A percentile compares a stretch with the other conserved stretches of the same genome.
These are phyloP conservation scores for Macroteleia sp. DNA, from an alignment of 2,888 invertebrate genomes.

Conservation along the genomic window DNA sequence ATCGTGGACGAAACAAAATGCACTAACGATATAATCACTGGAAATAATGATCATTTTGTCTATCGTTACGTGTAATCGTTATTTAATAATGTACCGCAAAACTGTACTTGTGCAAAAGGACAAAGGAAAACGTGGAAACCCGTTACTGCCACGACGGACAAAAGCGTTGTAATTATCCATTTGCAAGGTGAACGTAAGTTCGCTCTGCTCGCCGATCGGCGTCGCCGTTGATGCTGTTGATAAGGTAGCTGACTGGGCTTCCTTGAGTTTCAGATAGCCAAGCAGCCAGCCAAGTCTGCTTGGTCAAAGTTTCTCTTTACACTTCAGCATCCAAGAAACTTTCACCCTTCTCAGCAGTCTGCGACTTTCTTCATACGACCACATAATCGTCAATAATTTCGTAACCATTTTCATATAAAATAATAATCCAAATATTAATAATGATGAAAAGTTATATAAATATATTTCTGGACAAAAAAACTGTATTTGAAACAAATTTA, in stretches of 20 bases:
- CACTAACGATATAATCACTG: too few species aligned
- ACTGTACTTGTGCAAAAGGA: constrained; percentile 41
- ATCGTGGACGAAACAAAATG: too few species aligned
- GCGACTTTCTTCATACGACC: constrained; percentile 67
- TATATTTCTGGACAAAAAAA: too few species aligned
- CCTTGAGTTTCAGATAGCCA: constrained; percentile 76
- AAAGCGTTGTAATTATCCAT: constrained; percentile 81
- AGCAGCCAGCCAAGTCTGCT: constrained; percentile 73
- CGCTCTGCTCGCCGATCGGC: constrained; percentile 68
- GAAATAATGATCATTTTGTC: constrained; percentile 37
- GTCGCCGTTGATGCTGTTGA: constrained; percentile 59
- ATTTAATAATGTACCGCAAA: constrained; percentile 57
- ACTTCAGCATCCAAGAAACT: constrained; percentile 75
- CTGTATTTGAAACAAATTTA: too few species aligned
- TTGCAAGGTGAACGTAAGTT: constrained; percentile 64
- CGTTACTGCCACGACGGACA: constrained; percentile 72
- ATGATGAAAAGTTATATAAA: too few species aligned
- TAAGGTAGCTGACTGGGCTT: constrained; percentile 78
- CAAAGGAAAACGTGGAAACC: constrained; percentile 68
- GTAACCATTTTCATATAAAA: constrained; percentile 18
- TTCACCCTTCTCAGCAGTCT: constrained; percentile 72
- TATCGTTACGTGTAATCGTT: constrained; percentile 54
- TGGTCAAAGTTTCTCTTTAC: constrained; percentile 76
- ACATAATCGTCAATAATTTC: constrained; percentile 51
- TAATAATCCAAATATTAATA: too few species aligned